phyloP scores from a whole-genome alignment of 2,888 invertebrate species.

The Drosophila lutescens region DNA sequence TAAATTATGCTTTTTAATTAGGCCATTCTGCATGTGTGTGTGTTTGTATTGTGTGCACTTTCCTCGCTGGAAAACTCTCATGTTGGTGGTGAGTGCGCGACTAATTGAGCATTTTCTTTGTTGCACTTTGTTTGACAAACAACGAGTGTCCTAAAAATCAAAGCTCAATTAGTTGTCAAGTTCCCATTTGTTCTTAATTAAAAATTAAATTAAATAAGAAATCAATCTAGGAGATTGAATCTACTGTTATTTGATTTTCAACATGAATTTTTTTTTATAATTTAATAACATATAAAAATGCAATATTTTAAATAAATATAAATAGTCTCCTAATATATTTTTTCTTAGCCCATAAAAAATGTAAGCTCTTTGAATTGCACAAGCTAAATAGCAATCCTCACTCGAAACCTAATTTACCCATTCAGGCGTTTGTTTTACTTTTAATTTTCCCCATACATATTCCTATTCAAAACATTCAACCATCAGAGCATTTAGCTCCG shows the following conservation, averaged over 20 bases:
- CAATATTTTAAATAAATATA: too few species aligned
- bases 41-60: slow-evolving; percentile 9
- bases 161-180: slow-evolving; percentile 17
- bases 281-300: too few species aligned
- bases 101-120: slow-evolving; percentile 49
- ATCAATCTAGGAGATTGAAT: background rate
- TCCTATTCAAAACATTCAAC: background rate
- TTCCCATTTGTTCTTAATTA: slow-evolving; percentile 5
- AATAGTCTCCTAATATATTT: too few species aligned
- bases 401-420: background rate
- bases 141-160: slow-evolving; percentile 25
- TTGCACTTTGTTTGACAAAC: slow-evolving; percentile 23
- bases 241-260: background rate
- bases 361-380: too few species aligned
- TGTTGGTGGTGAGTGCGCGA: slow-evolving; percentile 25
- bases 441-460: background rate
- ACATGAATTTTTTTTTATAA: background rate
- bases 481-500: slow-evolving; percentile 6
- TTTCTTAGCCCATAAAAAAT: too few species aligned
- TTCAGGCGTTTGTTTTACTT: background rate
- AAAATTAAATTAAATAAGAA: background rate
- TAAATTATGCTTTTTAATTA: slow-evolving; percentile 76
- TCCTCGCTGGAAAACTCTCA: slow-evolving; percentile 9
- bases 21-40: slow-evolving; percentile 40
- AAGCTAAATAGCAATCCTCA: background rate